Evolutionary conservation across 1,140 invertebrate species (phyloP).

Genomic region (Zaprionus kolodkinae): DNA sequence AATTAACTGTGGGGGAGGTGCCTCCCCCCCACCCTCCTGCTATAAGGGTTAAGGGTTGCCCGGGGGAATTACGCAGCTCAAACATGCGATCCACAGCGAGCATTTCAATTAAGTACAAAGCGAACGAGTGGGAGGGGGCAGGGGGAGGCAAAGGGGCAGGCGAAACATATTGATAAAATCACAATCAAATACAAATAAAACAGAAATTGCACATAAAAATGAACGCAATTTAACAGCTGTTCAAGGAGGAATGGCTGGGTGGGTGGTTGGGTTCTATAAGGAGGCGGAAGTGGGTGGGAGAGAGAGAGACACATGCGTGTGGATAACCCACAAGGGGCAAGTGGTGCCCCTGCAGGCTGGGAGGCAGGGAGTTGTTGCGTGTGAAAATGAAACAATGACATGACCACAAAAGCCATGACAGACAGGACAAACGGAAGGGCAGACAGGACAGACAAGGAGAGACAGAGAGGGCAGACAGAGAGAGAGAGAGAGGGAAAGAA

Average conservation of each 20-base stretch:
- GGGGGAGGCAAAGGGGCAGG: conserved; percentile 3
- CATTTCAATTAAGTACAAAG: conserved; percentile 72
- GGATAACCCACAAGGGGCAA: conserved; percentile 24
- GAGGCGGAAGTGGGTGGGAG: not conserved
- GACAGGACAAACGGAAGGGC: conserved; percentile 22
- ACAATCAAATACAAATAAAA: conserved; percentile 82
- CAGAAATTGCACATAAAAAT: conserved; percentile 79
- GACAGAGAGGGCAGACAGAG: conserved; percentile 3
- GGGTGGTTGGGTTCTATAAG: not conserved
- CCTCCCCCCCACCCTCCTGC: not conserved
- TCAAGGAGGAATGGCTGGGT: not conserved
- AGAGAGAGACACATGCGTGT: not conserved
- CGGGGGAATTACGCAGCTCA: conserved; percentile 54
- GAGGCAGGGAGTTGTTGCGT: conserved; percentile 71
- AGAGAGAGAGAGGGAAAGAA: conserved; percentile 1
- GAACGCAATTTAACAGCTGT: conserved; percentile 73
- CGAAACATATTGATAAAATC: conserved; percentile 75
- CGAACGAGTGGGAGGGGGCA: not conserved
- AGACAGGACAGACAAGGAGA: conserved; percentile 5
- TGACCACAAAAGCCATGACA: conserved; percentile 67
- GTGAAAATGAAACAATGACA: conserved; percentile 79
- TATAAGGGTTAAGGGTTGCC: conserved; percentile 51
- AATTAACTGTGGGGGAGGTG: conserved; percentile 56
- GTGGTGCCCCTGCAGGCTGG: not conserved
- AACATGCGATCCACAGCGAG: conserved; percentile 40